Evolutionary conservation across 2,797 vertebrate species (phyloP).

Genomic region (Sebastolobus alascanus): DNA sequence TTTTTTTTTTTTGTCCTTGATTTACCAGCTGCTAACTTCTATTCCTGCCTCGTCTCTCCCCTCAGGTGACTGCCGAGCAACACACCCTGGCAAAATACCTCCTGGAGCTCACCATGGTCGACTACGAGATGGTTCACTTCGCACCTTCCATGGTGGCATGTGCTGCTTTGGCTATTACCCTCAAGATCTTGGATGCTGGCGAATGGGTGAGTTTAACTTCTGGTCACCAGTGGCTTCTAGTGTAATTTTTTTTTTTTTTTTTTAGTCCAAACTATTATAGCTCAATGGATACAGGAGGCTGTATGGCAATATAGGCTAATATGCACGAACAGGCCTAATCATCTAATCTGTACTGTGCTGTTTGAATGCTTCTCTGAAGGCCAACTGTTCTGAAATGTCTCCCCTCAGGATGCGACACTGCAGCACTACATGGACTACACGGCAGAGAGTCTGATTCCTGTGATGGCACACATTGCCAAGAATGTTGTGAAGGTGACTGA

Average conservation of each 20-base stretch:
- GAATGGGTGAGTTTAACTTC: conserved; percentile 85
- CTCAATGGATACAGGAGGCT: background rate
- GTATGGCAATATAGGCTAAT: background rate
- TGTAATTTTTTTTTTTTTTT: too few species aligned
- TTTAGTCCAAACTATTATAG: background rate
- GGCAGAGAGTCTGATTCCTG: conserved; percentile 82
- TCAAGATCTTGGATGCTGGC: conserved; percentile 85
- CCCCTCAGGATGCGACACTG: conserved; percentile 83
- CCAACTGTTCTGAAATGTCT: background rate
- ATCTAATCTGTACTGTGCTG: accelerated
- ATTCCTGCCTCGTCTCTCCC: background rate
- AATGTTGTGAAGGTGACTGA: conserved; percentile 88
- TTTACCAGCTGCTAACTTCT: accelerated
- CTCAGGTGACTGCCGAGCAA: conserved; percentile 85
- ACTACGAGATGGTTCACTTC: conserved; percentile 91
- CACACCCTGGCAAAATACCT: conserved; percentile 90
- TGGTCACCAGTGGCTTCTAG: background rate
- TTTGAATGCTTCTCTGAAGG: background rate
- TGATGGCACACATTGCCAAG: conserved; percentile 90
- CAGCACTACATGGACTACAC: conserved; percentile 87
- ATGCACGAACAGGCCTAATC: accelerated
- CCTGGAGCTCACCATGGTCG: conserved; percentile 89
- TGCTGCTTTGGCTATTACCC: conserved; percentile 87
- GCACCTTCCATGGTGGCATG: conserved; percentile 88
- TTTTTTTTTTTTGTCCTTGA: background rate